Conservation (phyloP, 23 tunicate genomes). For the Pegea sp. region DNA sequence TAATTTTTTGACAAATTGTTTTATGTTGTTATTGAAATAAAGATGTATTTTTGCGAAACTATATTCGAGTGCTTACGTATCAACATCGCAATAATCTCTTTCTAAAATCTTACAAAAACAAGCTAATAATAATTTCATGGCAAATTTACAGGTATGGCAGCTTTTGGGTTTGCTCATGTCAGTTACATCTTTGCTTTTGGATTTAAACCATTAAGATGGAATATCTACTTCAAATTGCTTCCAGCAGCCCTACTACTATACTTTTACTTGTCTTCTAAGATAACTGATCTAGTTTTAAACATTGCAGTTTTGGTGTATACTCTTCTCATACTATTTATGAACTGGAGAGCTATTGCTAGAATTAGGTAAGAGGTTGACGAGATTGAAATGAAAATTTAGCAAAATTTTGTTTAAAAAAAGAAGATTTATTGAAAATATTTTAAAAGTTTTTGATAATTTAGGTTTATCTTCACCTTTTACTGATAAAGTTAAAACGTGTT, state of each 20-base stretch:
- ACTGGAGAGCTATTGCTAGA: conserved; percentile 78
- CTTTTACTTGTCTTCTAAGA: conserved; percentile 44
- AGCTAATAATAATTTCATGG: no score
- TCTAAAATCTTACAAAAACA: no score
- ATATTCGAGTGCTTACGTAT: no score
- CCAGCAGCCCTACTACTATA: conserved; percentile 15
- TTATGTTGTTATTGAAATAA: no score
- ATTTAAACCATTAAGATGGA: conserved; percentile 48
- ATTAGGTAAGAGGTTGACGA: conserved; percentile 27
- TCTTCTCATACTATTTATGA: conserved; percentile 44
- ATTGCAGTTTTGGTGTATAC: conserved; percentile 48
- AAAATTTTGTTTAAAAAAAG: neutral
- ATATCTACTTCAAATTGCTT: conserved; percentile 20
- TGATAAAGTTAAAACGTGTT: no score
- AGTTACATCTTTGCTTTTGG: conserved; percentile 86
- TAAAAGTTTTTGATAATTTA: neutral
- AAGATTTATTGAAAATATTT: neutral
- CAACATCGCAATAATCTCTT: no score
- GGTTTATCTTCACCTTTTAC: no score
- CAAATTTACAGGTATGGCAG: conserved; percentile 56
- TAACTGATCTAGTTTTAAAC: conserved; percentile 35
- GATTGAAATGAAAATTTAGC: neutral
- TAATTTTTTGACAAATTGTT: neutral
- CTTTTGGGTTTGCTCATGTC: conserved; percentile 68
- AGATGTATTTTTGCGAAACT: no score